These are phyloP conservation scores for Stegodyphus dumicola DNA, from an alignment of 1,140 invertebrate genomes.

Conservation along the genomic window DNA sequence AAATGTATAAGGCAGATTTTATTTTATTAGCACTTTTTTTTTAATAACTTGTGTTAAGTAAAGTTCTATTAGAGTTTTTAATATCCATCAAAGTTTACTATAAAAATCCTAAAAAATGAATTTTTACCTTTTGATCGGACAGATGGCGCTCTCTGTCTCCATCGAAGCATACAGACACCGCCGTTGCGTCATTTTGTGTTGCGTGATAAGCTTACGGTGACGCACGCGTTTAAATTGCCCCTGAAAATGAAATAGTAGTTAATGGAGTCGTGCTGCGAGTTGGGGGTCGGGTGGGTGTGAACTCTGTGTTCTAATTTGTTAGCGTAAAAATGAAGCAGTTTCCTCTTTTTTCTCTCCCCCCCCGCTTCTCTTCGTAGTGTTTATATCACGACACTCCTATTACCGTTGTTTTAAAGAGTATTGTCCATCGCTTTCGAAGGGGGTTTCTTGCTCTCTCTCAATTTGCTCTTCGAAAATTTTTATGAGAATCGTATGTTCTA, in stretches of 20 bases:
- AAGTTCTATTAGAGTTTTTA: no score
- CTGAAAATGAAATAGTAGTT: conserved; percentile 1
- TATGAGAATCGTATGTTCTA: no score
- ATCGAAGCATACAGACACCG: not conserved
- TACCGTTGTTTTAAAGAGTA: not conserved
- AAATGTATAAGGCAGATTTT: no score
- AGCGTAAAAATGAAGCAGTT: not conserved
- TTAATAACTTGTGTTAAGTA: no score
- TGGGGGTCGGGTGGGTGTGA: not conserved
- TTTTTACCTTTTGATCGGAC: not conserved
- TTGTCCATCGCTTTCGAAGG: not conserved
- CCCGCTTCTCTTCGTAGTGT: not conserved
- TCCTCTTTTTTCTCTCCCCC: not conserved
- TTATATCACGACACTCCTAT: not conserved
- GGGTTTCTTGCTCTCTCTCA: not conserved
- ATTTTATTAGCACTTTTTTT: no score
- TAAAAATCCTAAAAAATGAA: no score
- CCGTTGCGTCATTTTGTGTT: not conserved
- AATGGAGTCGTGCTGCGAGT: not conserved
- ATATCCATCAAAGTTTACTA: no score
- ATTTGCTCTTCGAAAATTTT: no score
- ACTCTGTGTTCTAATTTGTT: not conserved
- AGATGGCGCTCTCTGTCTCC: not conserved
- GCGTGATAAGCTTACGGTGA: not conserved
- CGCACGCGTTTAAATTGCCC: not conserved